These are phyloP conservation scores for Tubulanus polymorphus DNA, from an alignment of 2,888 invertebrate genomes.

Conservation along the genomic window DNA sequence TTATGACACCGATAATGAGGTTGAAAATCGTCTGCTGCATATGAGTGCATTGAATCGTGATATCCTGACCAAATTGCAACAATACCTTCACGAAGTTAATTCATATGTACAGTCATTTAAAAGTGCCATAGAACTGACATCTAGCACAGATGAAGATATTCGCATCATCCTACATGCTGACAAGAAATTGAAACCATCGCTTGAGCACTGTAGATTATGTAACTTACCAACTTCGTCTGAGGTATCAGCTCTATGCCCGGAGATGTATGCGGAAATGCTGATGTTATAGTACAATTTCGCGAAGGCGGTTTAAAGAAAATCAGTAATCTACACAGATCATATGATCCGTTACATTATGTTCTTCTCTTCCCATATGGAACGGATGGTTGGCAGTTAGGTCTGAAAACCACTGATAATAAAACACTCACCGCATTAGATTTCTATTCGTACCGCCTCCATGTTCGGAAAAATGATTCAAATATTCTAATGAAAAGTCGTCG, in stretches of 20 bases:
- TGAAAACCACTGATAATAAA: slow-evolving; percentile 18
- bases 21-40: not conserved
- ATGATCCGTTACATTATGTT: slow-evolving; percentile 18
- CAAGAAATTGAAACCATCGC: not conserved
- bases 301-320: not conserved
- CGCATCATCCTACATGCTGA: not conserved
- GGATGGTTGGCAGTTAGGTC: slow-evolving; percentile 17
- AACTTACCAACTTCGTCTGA: not conserved
- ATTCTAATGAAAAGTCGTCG: slow-evolving; percentile 7
- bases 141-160: not conserved
- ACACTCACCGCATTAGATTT: slow-evolving; percentile 26
- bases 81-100: not conserved
- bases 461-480: slow-evolving; percentile 7
- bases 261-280: not conserved
- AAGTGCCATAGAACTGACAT: not conserved
- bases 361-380: slow-evolving; percentile 7
- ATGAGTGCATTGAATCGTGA: not conserved
- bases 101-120: not conserved
- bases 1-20: not conserved
- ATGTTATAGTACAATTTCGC: not conserved
- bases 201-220: not conserved
- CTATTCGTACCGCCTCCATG: slow-evolving; percentile 18
- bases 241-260: not conserved
- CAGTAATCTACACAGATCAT: slow-evolving; percentile 6
- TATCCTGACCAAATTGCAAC: not conserved